A percentile compares a stretch with the other conserved stretches of the same genome.
Evolutionary conservation across 2,797 vertebrate species (phyloP).

Genomic region (Anniella stebbinsi): DNA sequence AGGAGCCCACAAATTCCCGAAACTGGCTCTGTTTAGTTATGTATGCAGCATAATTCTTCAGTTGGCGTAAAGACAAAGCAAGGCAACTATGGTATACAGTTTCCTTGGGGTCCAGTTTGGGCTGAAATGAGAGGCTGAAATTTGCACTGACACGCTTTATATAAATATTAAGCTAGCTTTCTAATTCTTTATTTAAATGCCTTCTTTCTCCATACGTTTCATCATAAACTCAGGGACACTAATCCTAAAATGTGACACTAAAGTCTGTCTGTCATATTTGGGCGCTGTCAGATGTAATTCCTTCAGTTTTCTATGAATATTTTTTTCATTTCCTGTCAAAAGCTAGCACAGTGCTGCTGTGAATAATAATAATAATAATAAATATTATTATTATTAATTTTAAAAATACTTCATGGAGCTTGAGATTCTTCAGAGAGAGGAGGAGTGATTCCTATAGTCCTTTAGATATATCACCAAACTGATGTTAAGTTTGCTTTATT

Average conservation of each 20-base stretch:
- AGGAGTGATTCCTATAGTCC: background rate
- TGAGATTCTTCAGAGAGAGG: background rate
- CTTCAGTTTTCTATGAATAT: background rate
- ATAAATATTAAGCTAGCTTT: conserved; percentile 9
- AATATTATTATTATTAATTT: too few relatives aligned
- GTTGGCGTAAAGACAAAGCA: background rate
- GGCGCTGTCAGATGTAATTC: conserved; percentile 21
- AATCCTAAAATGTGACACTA: conserved; percentile 21
- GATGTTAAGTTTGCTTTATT: conserved; percentile 12
- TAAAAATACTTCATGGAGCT: conserved; percentile 7
- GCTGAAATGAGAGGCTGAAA: background rate
- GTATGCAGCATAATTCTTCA: background rate
- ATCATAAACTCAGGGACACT: conserved; percentile 22
- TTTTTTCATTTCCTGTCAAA: conserved; percentile 6
- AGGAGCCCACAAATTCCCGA: background rate
- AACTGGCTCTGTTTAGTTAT: background rate
- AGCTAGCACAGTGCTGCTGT: background rate
- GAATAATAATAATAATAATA: too few relatives aligned
- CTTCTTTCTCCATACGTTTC: conserved; percentile 37
- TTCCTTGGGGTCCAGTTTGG: background rate
- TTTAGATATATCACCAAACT: background rate
- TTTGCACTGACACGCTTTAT: conserved; percentile 48
- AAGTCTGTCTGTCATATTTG: background rate
- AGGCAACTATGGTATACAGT: background rate
- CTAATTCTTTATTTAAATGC: conserved; percentile 29